These are phyloP conservation scores for Papilio protenor DNA, from an alignment of 2,888 invertebrate species.

Conservation along the genomic window DNA sequence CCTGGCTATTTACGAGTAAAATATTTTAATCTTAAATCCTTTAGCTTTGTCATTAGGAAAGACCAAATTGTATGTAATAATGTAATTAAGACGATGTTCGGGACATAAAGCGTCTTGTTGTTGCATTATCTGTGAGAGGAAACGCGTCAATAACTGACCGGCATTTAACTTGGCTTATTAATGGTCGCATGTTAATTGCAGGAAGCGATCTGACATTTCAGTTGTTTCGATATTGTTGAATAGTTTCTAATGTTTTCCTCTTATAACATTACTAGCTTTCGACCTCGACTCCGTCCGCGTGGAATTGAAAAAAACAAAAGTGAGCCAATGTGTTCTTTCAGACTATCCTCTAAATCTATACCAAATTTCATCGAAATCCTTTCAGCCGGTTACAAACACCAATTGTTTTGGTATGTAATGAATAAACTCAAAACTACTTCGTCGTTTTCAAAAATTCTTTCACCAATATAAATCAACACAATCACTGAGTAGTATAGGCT, in stretches of 20 bases:
- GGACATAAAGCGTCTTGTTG: slow-evolving; percentile 46
- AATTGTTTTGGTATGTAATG: too few relatives aligned
- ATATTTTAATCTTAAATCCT: slow-evolving; percentile 42
- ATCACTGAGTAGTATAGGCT: too few relatives aligned
- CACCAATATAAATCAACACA: too few relatives aligned
- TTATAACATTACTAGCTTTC: neutral
- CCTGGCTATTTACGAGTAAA: slow-evolving; percentile 44
- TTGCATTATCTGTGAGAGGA: slow-evolving; percentile 46
- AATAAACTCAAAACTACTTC: too few relatives aligned
- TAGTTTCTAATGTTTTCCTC: slow-evolving; percentile 6
- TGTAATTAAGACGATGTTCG: slow-evolving; percentile 48
- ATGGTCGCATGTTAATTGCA: slow-evolving; percentile 33
- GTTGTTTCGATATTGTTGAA: slow-evolving; percentile 27
- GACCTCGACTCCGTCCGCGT: too few relatives aligned
- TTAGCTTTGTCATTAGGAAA: slow-evolving; percentile 47
- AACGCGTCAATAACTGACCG: slow-evolving; percentile 41
- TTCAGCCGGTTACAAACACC: too few relatives aligned
- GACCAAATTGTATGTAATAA: slow-evolving; percentile 53
- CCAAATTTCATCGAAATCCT: too few relatives aligned
- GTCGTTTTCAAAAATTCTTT: too few relatives aligned
- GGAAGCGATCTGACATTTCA: slow-evolving; percentile 41
- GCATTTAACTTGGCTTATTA: slow-evolving; percentile 30
- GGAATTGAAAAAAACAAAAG: too few relatives aligned
- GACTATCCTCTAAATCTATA: too few relatives aligned
- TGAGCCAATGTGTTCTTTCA: too few relatives aligned